phyloP scores from a whole-genome alignment of 2,888 invertebrate species.

The Pseudococcus jackbeardsleyi region DNA sequence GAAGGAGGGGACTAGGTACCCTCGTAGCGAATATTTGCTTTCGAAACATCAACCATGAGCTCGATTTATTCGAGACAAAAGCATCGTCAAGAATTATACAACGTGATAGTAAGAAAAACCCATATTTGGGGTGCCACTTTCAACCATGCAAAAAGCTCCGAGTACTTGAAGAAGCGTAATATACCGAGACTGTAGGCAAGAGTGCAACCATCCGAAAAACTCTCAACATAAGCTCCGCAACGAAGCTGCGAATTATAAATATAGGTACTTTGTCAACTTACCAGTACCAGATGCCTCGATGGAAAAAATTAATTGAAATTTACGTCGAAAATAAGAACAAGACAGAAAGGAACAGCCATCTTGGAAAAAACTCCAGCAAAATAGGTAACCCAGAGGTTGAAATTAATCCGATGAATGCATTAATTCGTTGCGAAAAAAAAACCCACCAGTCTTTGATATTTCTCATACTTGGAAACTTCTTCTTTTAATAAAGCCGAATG shows the following conservation, averaged over 20 bases:
- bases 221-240: background rate
- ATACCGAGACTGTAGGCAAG: background rate
- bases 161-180: background rate
- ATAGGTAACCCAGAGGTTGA: background rate
- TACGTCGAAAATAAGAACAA: background rate
- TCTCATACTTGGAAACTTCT: background rate
- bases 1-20: background rate
- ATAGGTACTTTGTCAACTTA: background rate
- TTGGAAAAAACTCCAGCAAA: background rate
- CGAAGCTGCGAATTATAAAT: too few relatives aligned
- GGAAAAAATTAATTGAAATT: background rate
- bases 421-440: background rate
- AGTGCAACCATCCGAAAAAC: background rate
- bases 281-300: background rate
- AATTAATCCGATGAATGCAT: background rate
- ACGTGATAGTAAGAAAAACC: background rate
- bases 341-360: background rate
- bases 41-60: background rate
- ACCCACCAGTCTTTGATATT: background rate
- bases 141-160: background rate
- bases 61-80: slow-evolving; percentile 15
- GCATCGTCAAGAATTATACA: background rate
- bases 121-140: background rate
- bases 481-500: background rate
- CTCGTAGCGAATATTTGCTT: background rate